Conservation (phyloP, 2,797 vertebrate genomes). For the Oreonectes daqikongensis region DNA sequence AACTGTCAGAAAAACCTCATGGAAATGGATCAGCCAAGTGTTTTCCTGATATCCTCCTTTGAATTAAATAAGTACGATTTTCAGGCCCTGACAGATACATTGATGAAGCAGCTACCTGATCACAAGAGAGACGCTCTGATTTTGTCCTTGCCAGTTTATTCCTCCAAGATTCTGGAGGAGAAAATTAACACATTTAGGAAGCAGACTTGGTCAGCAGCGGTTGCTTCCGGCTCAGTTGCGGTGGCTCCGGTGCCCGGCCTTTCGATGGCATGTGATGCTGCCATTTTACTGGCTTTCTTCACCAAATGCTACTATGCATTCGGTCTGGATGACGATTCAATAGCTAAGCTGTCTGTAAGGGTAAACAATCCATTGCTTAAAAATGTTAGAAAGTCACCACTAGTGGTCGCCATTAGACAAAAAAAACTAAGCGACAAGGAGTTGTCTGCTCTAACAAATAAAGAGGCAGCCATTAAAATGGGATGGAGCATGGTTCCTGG, state of each 20-base stretch:
- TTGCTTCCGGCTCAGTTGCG: constrained; percentile 25
- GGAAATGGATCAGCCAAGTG: not conserved
- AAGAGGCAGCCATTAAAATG: not conserved
- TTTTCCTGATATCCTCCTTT: constrained; percentile 49
- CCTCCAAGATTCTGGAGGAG: constrained; percentile 31
- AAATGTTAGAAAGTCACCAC: constrained; percentile 24
- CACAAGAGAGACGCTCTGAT: constrained; percentile 31
- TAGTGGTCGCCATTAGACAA: not conserved
- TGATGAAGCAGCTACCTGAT: constrained; percentile 34
- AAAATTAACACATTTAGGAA: constrained; percentile 39
- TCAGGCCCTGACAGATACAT: constrained; percentile 6
- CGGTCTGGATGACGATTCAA: constrained; percentile 49
- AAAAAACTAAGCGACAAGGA: constrained; percentile 27
- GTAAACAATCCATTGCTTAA: constrained; percentile 50
- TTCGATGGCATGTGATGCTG: constrained; percentile 36
- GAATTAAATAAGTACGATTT: constrained; percentile 46
- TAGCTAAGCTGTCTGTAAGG: constrained; percentile 39
- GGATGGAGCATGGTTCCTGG: constrained; percentile 43
- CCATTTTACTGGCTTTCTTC: constrained; percentile 49
- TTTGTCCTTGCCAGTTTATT: constrained; percentile 41
- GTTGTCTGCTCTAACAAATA: not conserved
- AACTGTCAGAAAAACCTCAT: constrained; percentile 38
- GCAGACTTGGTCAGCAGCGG: not conserved
- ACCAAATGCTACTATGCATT: constrained; percentile 44
- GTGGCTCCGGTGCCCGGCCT: constrained; percentile 45